phyloP scores from a whole-genome alignment of 2,113 vertebrate species.

The Thymallus thymallus region DNA sequence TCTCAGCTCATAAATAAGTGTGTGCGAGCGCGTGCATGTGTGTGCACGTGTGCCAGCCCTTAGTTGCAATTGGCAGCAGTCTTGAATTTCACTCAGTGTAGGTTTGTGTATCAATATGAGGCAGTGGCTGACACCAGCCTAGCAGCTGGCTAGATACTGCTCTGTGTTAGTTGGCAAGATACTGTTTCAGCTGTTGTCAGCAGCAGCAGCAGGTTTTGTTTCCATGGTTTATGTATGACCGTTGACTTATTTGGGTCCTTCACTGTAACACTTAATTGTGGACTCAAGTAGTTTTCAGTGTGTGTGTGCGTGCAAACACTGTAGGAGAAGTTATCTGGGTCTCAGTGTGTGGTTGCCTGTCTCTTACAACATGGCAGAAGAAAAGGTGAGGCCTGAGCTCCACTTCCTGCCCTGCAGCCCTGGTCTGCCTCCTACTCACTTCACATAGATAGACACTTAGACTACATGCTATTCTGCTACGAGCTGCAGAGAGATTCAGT shows the following conservation, averaged over 20 bases:
- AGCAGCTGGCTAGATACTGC: not conserved
- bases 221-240: not conserved
- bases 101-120: not conserved
- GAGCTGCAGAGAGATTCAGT: not conserved
- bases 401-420: constrained; percentile 34
- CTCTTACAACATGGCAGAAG: constrained; percentile 26
- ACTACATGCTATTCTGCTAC: no score
- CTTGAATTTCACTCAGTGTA: not conserved
- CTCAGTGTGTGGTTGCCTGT: constrained; percentile 47
- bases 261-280: not conserved
- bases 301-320: constrained; percentile 2
- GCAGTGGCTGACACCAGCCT: not conserved
- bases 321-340: constrained; percentile 39
- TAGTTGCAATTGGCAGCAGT: not conserved
- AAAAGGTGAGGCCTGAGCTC: constrained; percentile 14
- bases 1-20: not conserved
- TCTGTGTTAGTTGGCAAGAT: not conserved
- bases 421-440: not conserved
- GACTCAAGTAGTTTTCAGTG: no score
- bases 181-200: not conserved
- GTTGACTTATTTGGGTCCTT: not conserved
- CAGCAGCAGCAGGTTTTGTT: not conserved
- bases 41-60: not conserved
- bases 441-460: not conserved
- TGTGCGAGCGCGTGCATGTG: constrained; percentile 8